Base-by-base conservation (phyloP, 2,797 vertebrate genomes). In the Pelodytes ibericus region DNA sequence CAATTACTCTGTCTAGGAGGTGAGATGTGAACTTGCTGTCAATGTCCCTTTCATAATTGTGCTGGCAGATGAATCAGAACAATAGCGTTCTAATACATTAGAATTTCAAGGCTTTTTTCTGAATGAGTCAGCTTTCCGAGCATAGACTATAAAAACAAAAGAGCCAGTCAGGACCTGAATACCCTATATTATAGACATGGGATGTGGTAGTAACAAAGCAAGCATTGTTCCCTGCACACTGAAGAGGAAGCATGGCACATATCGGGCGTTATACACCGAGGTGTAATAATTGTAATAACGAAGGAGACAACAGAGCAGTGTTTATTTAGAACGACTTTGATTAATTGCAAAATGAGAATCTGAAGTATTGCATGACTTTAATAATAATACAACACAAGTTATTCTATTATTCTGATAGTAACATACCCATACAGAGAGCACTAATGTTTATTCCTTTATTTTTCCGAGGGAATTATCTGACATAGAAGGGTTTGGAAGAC, bases 11-110 rank as follows among this genome's bases (percentile, higher is more conserved):
- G 36, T 79, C 57, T 73, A 31, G n/a, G 41, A 63, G 63, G 77
- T 69, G 64, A 58, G 61, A 71, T 60, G n/a, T 72, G 60, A 72
- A 30, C 68, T 31, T 61, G 13, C 30, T 72, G 56, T 74, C 77
- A 56, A 47, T 73, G 30, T 6, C 18, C 24, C 22, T 67, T 68
- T 69, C 44, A 73, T 73, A 73, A 79, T 63, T 74, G 63, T 67
- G 27, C 64, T 6, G 26, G 44, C 47, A 74, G 57, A 74, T 62
- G 33, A 68, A 47, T 30, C n/a, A 25, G 58, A 63, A 79, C 71
- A 73, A 79, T 72, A 15, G 64, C 39, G 49, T 73, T 73, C 27
- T 44, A 22, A 63, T 47, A 49, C 63, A 73, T 68, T 44, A n/a
- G 56, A 67, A 78, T 72, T 39, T 31, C 39, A 53, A 30, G 44